Base-by-base conservation (phyloP, 1,140 invertebrate species). In the Melanaphis sacchari region DNA sequence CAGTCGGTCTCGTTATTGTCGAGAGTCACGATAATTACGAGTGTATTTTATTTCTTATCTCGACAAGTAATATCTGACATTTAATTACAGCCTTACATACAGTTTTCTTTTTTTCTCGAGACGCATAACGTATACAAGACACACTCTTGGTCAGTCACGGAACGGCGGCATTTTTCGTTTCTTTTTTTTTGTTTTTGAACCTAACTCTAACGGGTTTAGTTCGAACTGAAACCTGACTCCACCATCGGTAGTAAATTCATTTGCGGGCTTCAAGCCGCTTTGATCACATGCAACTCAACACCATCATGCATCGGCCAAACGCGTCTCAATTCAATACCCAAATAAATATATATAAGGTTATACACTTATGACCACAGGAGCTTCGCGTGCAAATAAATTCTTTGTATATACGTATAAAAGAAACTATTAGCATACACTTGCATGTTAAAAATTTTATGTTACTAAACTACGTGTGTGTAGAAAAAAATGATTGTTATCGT, bases 181-280 rank as follows among this genome's bases (percentile, higher is more conserved):
- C 41, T 87, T 87, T 87, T 87, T 87, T 38, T 41, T 87, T 5
- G 26, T 43, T 87, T 5, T 15, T 15, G 24, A 9, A 49, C 18
- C 59, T 66, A 38, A 46, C 43, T 7, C 15, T 76, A 91, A 43
- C 90, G 66, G 90, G 90, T 91, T 82, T 91, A 9, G n/a, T 91
- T 91, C 18, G 43, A 18, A 49, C 41, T 31, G 91, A 85, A 93
- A 93, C 36, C 22, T 43, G 76, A 93, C 46, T 46, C 7, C 31
- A 1, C 15, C 43, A 36, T 54, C 46, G n/a, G n/a, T 41, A 38
- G 11, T 46, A 11, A 36, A 93, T 85, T 46, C 46, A 9, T 84
- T 49, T 41, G 31, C 59, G 31, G 91, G 76, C 43, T 93, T 93
- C 91, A n/a, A n/a, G 2, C 43, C 15, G 15, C 0, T 38, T 85